Conservation (phyloP, 2,113 vertebrate genomes). For the Aegithalos caudatus region DNA sequence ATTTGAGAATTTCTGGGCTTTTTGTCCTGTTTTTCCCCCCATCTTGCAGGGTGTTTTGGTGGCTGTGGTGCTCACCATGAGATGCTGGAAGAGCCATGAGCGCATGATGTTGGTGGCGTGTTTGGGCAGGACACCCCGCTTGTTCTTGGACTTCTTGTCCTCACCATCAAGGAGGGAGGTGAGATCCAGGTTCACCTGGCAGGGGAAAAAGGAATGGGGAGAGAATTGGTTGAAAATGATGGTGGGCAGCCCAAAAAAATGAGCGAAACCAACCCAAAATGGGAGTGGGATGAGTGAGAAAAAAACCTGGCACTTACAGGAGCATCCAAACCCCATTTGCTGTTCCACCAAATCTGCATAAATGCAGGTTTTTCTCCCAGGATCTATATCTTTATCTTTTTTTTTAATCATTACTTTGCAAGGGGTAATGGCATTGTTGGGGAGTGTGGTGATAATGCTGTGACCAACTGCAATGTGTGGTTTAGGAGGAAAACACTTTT, state of each 20-base stretch:
- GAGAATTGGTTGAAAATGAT: background rate
- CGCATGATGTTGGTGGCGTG: conserved; percentile 99
- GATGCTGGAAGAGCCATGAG: conserved; percentile 99
- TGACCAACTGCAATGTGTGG: accelerated
- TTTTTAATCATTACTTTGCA: background rate
- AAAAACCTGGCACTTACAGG: accelerated
- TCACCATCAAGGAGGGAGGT: conserved; percentile 92
- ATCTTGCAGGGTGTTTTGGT: background rate
- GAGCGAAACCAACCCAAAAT: background rate
- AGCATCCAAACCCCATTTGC: background rate
- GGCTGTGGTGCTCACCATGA: conserved; percentile 84
- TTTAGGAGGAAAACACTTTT: background rate
- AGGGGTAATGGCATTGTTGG: background rate
- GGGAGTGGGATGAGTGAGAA: background rate
- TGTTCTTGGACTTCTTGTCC: conserved; percentile 99
- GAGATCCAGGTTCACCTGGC: conserved; percentile 95
- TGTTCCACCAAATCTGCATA: background rate
- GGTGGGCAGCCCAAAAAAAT: background rate
- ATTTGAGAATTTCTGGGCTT: accelerated
- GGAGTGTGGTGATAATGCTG: accelerated
- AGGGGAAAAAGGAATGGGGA: conserved; percentile 37
- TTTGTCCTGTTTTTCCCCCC: background rate
- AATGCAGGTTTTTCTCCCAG: background rate
- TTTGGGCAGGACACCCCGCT: conserved; percentile 94
- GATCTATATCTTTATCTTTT: background rate